These are phyloP conservation scores for Xerus rutilus DNA, from an alignment of 2,797 vertebrate species.

Conservation along the genomic window DNA sequence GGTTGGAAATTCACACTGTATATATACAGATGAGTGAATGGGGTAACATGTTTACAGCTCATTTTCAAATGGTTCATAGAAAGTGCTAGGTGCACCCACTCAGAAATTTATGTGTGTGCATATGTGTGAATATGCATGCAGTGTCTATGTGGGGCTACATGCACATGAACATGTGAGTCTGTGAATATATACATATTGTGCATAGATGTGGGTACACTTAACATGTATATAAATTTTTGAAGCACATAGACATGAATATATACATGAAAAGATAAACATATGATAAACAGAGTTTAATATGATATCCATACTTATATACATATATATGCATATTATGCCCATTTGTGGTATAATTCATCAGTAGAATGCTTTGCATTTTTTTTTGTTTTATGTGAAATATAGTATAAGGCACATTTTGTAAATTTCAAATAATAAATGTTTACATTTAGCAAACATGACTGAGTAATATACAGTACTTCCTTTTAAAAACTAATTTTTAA, in stretches of 20 bases:
- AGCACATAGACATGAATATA: neutral
- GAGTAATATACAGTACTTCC: neutral
- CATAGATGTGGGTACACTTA: neutral
- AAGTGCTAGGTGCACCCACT: neutral
- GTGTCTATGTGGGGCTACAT: no score
- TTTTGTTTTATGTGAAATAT: neutral
- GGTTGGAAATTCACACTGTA: neutral
- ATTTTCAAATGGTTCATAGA: neutral
- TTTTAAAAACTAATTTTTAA: neutral
- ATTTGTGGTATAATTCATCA: neutral
- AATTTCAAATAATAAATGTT: neutral
- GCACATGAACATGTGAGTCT: neutral
- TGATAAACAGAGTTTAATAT: neutral
- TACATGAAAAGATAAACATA: neutral
- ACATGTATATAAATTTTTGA: neutral
- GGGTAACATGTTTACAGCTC: neutral
- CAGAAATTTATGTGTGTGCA: neutral
- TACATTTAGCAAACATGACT: neutral
- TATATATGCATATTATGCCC: neutral
- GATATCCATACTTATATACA: neutral
- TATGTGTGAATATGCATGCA: neutral
- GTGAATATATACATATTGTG: neutral
- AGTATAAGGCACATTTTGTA: neutral
- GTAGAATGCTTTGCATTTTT: neutral
- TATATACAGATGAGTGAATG: no score